phyloP scores from a whole-genome alignment of 2,113 vertebrate species.

The Pangasianodon gigas region DNA sequence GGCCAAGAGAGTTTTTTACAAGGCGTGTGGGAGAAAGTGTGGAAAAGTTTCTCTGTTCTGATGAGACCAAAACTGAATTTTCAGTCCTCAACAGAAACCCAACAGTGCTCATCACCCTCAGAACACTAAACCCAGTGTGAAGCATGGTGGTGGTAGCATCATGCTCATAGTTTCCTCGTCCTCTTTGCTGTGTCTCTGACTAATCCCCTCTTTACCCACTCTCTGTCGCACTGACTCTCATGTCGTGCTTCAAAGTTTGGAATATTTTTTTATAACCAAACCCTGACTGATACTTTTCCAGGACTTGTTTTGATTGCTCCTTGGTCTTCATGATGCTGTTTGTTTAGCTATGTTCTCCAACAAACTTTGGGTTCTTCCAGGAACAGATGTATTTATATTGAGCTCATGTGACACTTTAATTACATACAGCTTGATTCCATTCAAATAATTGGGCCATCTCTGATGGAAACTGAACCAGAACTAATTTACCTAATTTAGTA shows the following conservation, averaged over 20 bases:
- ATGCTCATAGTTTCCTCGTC: no score
- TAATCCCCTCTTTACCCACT: neutral
- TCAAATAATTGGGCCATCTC: neutral
- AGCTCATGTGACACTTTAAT: neutral
- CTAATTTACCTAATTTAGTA: neutral
- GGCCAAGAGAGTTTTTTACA: neutral
- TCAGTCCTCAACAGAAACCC: neutral
- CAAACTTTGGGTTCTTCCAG: neutral
- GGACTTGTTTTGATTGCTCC: neutral
- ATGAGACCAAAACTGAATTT: no score
- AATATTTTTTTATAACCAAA: neutral
- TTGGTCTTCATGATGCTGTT: neutral
- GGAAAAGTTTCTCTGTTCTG: neutral
- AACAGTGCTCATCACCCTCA: neutral
- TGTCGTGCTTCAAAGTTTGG: no score
- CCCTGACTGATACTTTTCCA: neutral
- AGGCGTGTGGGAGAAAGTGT: neutral
- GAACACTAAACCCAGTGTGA: neutral
- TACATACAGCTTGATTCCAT: neutral
- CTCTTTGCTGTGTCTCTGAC: neutral
- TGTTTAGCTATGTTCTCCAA: neutral
- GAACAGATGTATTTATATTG: neutral
- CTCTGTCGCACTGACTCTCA: neutral
- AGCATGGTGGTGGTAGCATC: neutral
- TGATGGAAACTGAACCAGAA: neutral